These are phyloP conservation scores for Corvus hawaiiensis DNA, from an alignment of 2,113 vertebrate species.

Conservation along the genomic window DNA sequence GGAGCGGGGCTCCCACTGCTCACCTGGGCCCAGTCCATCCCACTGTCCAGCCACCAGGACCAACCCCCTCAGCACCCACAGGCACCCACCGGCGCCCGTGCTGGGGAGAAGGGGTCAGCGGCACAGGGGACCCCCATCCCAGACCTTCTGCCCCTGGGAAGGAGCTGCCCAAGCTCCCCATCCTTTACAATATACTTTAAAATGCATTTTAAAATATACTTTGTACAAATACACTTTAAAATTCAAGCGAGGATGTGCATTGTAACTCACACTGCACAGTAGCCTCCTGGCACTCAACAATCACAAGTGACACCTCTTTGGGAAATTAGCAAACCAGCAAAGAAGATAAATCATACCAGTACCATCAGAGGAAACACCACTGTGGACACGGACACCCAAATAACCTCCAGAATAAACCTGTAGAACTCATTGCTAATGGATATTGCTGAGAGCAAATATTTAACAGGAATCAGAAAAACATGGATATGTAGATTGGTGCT, in stretches of 20 bases:
- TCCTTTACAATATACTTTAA: not conserved
- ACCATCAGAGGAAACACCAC: not conserved
- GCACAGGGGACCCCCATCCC: not conserved
- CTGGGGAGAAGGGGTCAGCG: not conserved
- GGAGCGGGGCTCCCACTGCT: not conserved
- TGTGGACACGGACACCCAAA: not conserved
- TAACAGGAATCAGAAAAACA: not conserved
- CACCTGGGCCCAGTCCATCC: accelerated
- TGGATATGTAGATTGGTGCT: accelerated
- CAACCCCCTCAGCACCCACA: accelerated
- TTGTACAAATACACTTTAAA: not conserved
- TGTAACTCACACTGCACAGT: not conserved
- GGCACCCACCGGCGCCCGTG: accelerated
- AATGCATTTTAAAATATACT: not conserved
- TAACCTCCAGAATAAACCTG: not conserved
- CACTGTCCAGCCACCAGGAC: not conserved
- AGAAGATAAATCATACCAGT: not conserved
- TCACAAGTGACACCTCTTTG: not conserved
- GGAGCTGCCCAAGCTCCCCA: not conserved
- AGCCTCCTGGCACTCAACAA: not conserved
- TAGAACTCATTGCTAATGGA: not conserved
- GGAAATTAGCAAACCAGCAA: not conserved
- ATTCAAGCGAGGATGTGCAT: accelerated
- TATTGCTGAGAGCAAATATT: not conserved
- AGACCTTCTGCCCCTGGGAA: accelerated